phyloP scores from a whole-genome alignment of 2,888 invertebrate species.

The Hypomecis punctinalis region DNA sequence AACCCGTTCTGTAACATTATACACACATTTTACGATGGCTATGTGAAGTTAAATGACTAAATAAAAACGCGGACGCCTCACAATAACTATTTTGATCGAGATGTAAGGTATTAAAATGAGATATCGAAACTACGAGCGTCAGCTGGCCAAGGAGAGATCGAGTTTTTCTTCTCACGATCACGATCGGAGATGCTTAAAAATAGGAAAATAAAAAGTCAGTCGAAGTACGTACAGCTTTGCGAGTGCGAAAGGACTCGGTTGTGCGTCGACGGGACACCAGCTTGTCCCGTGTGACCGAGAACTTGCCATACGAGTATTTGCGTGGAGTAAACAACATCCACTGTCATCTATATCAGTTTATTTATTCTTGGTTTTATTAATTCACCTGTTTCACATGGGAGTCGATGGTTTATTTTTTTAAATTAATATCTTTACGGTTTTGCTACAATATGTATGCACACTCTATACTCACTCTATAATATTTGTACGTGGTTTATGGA shows the following conservation, averaged over 20 bases:
- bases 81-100: constrained; percentile 54
- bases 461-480: too few relatives aligned
- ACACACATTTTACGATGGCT: constrained; percentile 50
- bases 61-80: constrained; percentile 53
- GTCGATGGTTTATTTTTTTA: background rate
- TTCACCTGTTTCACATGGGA: constrained; percentile 22
- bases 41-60: constrained; percentile 52
- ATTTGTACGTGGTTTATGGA: too few relatives aligned
- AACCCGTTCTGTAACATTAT: constrained; percentile 37
- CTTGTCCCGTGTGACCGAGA: constrained; percentile 69
- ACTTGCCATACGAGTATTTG: constrained; percentile 51
- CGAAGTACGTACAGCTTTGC: constrained; percentile 66
- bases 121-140: constrained; percentile 53
- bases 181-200: constrained; percentile 59
- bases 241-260: constrained; percentile 62
- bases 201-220: constrained; percentile 62
- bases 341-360: constrained; percentile 31
- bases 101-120: constrained; percentile 57
- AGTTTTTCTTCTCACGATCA: constrained; percentile 77
- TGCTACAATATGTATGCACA: too few relatives aligned
- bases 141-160: constrained; percentile 51
- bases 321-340: constrained; percentile 44
- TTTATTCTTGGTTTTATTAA: constrained; percentile 26
- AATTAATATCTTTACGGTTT: background rate
- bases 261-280: constrained; percentile 61